phyloP scores from a whole-genome alignment of 2,888 invertebrate genomes.

The Pecten maximus region DNA sequence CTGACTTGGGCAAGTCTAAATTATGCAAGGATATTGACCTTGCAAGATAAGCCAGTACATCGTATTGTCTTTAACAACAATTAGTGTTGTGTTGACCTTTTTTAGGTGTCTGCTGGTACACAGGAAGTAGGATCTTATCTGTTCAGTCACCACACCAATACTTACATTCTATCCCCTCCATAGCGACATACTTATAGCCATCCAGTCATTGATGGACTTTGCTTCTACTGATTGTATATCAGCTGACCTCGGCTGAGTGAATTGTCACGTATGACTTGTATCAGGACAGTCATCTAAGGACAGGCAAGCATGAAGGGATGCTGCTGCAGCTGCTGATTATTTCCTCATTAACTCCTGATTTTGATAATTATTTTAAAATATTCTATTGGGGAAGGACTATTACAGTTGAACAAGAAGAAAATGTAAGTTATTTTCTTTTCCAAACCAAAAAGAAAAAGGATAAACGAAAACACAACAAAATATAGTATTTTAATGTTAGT shows the following conservation, averaged over 20 bases:
- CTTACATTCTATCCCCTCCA: background rate
- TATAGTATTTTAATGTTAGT: too few species aligned
- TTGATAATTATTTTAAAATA: background rate
- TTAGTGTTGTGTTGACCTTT: background rate
- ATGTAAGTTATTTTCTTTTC: background rate
- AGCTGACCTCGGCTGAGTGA: background rate
- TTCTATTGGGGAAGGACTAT: background rate
- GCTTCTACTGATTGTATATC: background rate
- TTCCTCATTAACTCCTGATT: background rate
- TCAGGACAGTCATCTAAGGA: background rate
- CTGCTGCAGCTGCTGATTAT: background rate
- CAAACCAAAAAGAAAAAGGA: too few species aligned
- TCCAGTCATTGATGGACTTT: background rate
- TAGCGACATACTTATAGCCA: background rate
- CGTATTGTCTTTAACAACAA: background rate
- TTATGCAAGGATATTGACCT: background rate
- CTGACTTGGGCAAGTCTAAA: background rate
- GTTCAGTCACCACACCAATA: background rate
- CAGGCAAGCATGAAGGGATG: background rate
- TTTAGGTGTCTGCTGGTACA: background rate
- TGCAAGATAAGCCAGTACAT: background rate
- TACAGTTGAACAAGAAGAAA: background rate
- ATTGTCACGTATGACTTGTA: background rate
- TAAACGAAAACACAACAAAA: too few species aligned
- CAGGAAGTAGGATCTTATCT: background rate